Percentiles rank a stretch among this genome's conserved stretches.
phyloP scores from a whole-genome alignment of 1,140 invertebrate genomes.

The Magallana gigas region DNA sequence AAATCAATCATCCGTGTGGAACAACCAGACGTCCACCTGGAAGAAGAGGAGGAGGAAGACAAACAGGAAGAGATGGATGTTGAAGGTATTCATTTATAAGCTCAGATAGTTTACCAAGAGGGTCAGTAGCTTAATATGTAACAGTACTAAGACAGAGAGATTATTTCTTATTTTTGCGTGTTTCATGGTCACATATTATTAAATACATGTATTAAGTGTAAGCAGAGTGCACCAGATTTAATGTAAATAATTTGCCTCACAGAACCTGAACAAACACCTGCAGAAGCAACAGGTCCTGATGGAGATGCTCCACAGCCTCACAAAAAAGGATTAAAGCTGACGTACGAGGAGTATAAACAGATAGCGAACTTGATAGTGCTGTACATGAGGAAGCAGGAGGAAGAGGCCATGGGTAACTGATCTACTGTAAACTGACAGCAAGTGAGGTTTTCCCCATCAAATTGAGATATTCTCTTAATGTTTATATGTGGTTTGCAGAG shows the following conservation, averaged over 20 bases:
- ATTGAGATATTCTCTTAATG: no score
- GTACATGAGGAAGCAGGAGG: constrained; percentile 92
- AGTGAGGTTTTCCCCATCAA: no score
- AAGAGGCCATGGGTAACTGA: constrained; percentile 82
- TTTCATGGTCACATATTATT: no score
- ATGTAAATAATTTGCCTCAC: constrained; percentile 4
- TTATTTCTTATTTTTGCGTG: no score
- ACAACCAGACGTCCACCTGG: constrained; percentile 97
- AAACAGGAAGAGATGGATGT: constrained; percentile 63
- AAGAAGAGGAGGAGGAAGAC: constrained; percentile 84
- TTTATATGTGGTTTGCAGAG: constrained; percentile 54
- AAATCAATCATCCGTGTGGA: constrained; percentile 99
- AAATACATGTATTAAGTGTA: no score
- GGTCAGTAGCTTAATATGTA: background rate
- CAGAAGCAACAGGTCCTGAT: constrained; percentile 41
- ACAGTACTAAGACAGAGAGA: background rate
- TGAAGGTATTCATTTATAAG: constrained; percentile 53
- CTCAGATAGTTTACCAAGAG: background rate
- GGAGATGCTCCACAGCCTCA: constrained; percentile 57
- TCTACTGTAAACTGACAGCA: background rate
- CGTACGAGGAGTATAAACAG: constrained; percentile 96
- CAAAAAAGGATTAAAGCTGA: constrained; percentile 93
- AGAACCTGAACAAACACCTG: constrained; percentile 48
- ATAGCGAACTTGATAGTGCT: constrained; percentile 94
- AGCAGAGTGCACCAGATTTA: background rate